phyloP scores from a whole-genome alignment of 1,140 invertebrate genomes.

The Bombus ignitus region DNA sequence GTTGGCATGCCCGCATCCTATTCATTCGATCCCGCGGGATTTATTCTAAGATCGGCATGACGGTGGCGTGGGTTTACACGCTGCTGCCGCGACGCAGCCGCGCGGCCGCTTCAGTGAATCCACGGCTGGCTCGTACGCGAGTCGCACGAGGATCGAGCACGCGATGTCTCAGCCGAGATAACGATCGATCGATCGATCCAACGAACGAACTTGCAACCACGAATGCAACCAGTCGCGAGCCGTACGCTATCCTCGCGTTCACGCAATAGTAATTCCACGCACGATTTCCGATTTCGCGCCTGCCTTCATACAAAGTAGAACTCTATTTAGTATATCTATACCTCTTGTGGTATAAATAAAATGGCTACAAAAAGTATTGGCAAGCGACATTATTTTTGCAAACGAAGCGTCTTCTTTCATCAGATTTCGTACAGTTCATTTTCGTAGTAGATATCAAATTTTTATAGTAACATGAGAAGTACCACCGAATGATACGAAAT shows the following conservation, averaged over 20 bases:
- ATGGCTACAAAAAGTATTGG: too few species aligned
- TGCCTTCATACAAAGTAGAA: not conserved
- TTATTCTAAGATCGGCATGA: slow-evolving; percentile 79
- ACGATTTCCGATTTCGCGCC: slow-evolving; percentile 2
- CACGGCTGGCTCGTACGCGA: slow-evolving; percentile 49
- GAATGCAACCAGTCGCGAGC: not conserved
- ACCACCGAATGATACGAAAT: too few species aligned
- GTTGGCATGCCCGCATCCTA: slow-evolving; percentile 74
- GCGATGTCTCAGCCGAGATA: not conserved
- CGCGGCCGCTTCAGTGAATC: slow-evolving; percentile 52
- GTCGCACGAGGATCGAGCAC: slow-evolving; percentile 26
- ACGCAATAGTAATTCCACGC: not conserved
- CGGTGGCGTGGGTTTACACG: slow-evolving; percentile 69
- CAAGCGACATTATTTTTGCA: too few species aligned
- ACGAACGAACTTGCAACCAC: not conserved
- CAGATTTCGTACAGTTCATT: too few species aligned
- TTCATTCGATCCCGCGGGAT: slow-evolving; percentile 75
- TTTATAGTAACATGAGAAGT: too few species aligned
- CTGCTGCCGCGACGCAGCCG: slow-evolving; percentile 38
- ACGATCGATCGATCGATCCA: not conserved
- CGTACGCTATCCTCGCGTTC: not conserved
- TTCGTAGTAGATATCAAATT: too few species aligned
- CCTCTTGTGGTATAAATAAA: too few species aligned
- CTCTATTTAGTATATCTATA: too few species aligned
- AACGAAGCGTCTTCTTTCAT: too few species aligned